A percentile compares a stretch with the other conserved stretches of the same genome.
These are phyloP conservation scores for Gambelia wislizenii DNA, from an alignment of 2,797 vertebrate genomes.

Conservation along the genomic window DNA sequence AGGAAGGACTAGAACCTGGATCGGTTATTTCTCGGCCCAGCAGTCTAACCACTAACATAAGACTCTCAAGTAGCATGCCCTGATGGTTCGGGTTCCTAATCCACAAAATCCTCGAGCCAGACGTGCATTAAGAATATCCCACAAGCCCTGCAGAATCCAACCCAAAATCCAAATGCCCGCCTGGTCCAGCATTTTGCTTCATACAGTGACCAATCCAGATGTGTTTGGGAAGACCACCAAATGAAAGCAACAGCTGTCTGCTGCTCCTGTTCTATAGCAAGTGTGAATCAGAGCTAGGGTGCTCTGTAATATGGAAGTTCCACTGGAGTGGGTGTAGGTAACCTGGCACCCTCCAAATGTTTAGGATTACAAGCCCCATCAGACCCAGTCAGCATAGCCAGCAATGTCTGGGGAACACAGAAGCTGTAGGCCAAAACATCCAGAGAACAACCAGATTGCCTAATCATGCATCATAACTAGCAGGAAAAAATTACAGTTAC, in stretches of 20 bases:
- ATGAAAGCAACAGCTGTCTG: not conserved
- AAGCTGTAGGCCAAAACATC: not conserved
- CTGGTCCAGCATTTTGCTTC: not conserved
- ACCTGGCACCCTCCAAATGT: too few species aligned
- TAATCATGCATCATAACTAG: not conserved
- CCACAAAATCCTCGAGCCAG: too few species aligned
- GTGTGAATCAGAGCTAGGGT: not conserved
- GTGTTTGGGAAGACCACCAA: not conserved
- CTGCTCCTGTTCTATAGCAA: not conserved
- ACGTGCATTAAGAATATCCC: not conserved
- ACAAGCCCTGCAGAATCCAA: not conserved
- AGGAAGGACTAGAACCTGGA: not conserved
- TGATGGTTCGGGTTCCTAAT: not conserved
- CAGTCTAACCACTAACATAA: too few species aligned
- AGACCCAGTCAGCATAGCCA: too few species aligned
- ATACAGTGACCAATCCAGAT: not conserved
- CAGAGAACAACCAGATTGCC: not conserved
- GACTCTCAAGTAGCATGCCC: not conserved
- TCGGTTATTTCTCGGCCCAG: not conserved
- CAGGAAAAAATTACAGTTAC: not conserved
- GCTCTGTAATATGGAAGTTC: not conserved
- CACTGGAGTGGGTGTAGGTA: too few species aligned
- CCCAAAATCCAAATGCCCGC: not conserved
- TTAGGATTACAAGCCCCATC: too few species aligned
- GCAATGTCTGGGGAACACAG: not conserved